Evolutionary conservation across 2,797 vertebrate genomes (phyloP), one percentile per base, ranked within the genome.

Genomic region (Falco concolor): DNA sequence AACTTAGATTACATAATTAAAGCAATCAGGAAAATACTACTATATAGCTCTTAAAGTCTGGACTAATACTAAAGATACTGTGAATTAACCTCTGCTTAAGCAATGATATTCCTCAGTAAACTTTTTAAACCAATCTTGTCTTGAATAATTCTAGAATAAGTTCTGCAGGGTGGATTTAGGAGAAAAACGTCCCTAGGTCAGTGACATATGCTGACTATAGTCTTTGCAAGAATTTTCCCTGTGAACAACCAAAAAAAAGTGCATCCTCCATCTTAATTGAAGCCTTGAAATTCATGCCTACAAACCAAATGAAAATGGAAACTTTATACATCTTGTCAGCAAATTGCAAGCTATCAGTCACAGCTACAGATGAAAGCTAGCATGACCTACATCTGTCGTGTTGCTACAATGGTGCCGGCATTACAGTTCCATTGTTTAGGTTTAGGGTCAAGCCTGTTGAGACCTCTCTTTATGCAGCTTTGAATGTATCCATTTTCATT

Each of bases 401-500:
- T 85, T 72, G 64, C 84, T 72, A 82, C n/a, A 90, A 92, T 79
- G 19, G n/a, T 49, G 67, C 83, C 2, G 5, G 90, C 93, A 73
- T 95, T 96, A 93, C 85, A 74, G 76, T 64, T 61, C 75, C 78
- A 63, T 97, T 97, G 94, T 97, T 97, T 60, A 80, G 69, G 74
- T 38, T 93, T 84, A 84, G 87, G 96, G 95, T 97, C 96, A 97
- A 89, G 85, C 95, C 86, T 94, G 56, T 90, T 81, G 93, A 92
- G 95, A 91, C 95, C 94, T 93, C 87, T 94, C 94, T 95, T 97
- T 82, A 82, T 96, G 95, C 59, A 89, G 89, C 84, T 94, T 74
- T 94, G 65, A 97, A 96, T 91, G 93, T 96, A 96, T 97, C 93
- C 95, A 87, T 97, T 97, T 98, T 95, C 59, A 64, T 93, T 60